Base-by-base conservation (phyloP, 1,140 invertebrate genomes). In the Drosophila nannoptera region DNA sequence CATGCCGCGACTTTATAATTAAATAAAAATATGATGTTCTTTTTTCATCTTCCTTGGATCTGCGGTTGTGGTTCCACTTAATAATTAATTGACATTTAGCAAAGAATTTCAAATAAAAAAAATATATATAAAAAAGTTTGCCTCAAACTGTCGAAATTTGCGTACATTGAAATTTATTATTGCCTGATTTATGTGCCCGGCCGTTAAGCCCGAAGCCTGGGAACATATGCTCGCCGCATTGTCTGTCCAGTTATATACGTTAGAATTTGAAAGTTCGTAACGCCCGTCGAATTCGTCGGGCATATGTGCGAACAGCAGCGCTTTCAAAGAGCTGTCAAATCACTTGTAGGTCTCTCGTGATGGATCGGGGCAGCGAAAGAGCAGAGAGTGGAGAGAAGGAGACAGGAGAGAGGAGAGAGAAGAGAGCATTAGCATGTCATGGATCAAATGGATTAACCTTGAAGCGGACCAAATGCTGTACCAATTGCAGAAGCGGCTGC, bases 41-140 rank as follows among this genome's bases (percentile, higher is more conserved):
- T 48, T 22, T 45, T 58, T 49, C 22, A 2, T 22, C 22, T 22
- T 22, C 22, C 22, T 12, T 56, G 4, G 42, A 69, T 76, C 65
- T 45, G 3, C 12, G 8, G n/a, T 42, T 61, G 46, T 59, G 72
- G 65, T 73, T 64, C 62, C 75, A 84, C 46, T 75, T 69, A 69
- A 83, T 83, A 84, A 83, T 76, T 83, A 84, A 83, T 83, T 83
- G 78, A 78, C 72, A 84, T 83, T 83, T 83, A 69, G 67, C 62
- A 78, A 83, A 84, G 75, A 83, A 78, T 75, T 78, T 83, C 78
- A 82, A 71, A 43, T 43, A 43, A 14, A 55, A 66, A 45, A 66
- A 56, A 55, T n/a, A n/a, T n/a, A n/a, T n/a, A n/a, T n/a, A 42
- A 60, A 66, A 55, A 50, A 72, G 36, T 46, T 50, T 40, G 38